These are phyloP conservation scores for Parnassius mnemosyne DNA, from an alignment of 2,888 invertebrate species.

Conservation along the genomic window DNA sequence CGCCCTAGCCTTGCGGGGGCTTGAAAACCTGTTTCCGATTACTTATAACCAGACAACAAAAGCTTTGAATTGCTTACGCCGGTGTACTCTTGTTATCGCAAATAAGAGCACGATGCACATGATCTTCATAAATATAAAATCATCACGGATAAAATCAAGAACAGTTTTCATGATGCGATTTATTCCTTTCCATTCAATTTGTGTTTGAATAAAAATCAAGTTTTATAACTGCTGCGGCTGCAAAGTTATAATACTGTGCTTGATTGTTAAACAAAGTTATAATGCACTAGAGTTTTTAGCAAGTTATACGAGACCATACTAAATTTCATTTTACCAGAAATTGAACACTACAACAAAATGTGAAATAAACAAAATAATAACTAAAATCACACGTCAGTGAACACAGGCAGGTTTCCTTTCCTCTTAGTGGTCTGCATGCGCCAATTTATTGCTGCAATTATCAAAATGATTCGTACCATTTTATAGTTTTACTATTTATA, in stretches of 20 bases:
- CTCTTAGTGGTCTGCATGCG: slow-evolving; percentile 1
- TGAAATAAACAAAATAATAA: slow-evolving; percentile 38
- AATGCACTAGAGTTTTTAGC: slow-evolving; percentile 51
- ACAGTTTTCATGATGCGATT: no score
- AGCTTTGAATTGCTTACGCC: slow-evolving; percentile 38
- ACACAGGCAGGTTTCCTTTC: background rate
- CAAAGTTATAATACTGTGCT: slow-evolving; percentile 2
- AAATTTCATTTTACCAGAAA: slow-evolving; percentile 44
- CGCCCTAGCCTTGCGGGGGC: slow-evolving; percentile 50
- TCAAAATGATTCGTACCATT: slow-evolving; percentile 9
- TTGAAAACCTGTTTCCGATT: slow-evolving; percentile 58
- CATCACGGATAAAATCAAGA: background rate
- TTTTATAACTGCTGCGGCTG: background rate
- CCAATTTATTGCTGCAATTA: slow-evolving; percentile 14
- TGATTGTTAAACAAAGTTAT: slow-evolving; percentile 10
- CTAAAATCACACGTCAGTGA: slow-evolving; percentile 4
- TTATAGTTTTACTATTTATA: slow-evolving; percentile 17
- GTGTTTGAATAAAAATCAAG: background rate
- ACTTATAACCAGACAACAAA: slow-evolving; percentile 49
- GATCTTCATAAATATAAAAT: background rate
- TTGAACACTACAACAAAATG: slow-evolving; percentile 38
- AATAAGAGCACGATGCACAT: slow-evolving; percentile 9
- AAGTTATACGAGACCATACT: slow-evolving; percentile 49
- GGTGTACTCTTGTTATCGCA: slow-evolving; percentile 31
- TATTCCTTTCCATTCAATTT: background rate